A percentile compares a stretch with the other conserved stretches of the same genome.
Conservation (phyloP, 2,797 vertebrate genomes). For the Rhadinocentrus ornatus region DNA sequence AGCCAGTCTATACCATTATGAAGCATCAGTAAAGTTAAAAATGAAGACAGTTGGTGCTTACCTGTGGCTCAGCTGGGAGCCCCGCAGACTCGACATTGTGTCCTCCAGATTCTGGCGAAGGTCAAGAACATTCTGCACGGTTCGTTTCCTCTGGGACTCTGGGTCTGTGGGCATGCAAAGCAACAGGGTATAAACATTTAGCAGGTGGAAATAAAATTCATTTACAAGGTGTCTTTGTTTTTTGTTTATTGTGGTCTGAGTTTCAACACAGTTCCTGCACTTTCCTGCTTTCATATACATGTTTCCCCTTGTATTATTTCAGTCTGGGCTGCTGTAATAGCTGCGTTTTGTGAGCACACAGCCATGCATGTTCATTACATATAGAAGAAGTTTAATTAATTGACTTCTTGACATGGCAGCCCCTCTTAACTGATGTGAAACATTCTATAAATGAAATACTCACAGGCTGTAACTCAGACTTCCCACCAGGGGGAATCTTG, state of each 20-base stretch:
- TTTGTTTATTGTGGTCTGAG: not conserved
- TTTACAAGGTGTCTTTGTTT: constrained; percentile 10
- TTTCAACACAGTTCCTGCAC: not conserved
- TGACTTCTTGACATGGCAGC: constrained; percentile 44
- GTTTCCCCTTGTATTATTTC: constrained; percentile 13
- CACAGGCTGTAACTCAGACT: constrained; percentile 19
- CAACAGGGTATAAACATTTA: constrained; percentile 44
- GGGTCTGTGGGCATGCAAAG: constrained; percentile 85
- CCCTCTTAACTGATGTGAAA: constrained; percentile 34
- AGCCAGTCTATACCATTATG: not conserved
- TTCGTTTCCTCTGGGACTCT: constrained; percentile 97
- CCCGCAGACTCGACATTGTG: constrained; percentile 97
- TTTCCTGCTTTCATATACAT: constrained; percentile 7
- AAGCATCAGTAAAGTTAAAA: not conserved
- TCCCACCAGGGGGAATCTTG: constrained; percentile 43
- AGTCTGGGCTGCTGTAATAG: constrained; percentile 35
- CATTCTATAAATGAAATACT: constrained; percentile 36
- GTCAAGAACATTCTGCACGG: constrained; percentile 98
- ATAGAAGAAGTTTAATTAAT: constrained; percentile 41
- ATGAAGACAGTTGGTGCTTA: constrained; percentile 61
- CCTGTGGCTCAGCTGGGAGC: constrained; percentile 96
- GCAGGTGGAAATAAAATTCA: constrained; percentile 24
- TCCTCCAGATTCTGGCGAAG: constrained; percentile 98
- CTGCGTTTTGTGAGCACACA: constrained; percentile 34
- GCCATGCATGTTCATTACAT: constrained; percentile 50